Conservation (phyloP, 1,140 invertebrate genomes). For the Trigoniulus corallinus region DNA sequence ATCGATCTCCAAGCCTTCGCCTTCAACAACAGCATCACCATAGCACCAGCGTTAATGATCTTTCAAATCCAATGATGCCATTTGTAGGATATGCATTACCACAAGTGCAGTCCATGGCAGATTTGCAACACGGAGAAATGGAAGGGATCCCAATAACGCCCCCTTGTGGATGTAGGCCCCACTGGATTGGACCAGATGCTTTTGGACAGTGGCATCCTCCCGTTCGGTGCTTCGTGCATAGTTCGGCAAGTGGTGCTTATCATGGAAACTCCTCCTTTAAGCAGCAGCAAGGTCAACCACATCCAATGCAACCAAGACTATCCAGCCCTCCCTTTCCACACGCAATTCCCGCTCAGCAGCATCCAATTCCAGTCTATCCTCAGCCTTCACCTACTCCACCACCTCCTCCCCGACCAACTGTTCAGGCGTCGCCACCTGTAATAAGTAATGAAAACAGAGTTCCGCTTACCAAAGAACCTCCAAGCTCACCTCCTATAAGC, state of each 20-base stretch:
- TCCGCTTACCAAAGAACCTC: too few relatives aligned
- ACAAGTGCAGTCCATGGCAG: not conserved
- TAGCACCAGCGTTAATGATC: not conserved
- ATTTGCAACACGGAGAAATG: not conserved
- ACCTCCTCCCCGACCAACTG: too few relatives aligned
- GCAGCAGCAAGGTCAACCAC: not conserved
- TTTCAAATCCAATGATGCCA: not conserved
- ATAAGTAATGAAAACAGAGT: too few relatives aligned
- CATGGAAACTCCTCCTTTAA: not conserved
- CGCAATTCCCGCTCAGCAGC: too few relatives aligned
- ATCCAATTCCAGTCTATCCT: too few relatives aligned
- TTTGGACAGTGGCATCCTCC: not conserved
- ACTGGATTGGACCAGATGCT: not conserved
- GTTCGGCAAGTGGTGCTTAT: not conserved
- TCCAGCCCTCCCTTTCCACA: not conserved
- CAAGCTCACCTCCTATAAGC: too few relatives aligned
- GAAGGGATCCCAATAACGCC: too few relatives aligned
- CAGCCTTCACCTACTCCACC: too few relatives aligned
- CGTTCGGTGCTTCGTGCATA: not conserved
- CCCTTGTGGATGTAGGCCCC: not conserved
- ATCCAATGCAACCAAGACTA: not conserved
- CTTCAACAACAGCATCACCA: not conserved
- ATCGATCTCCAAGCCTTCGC: not conserved
- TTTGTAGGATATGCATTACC: not conserved
- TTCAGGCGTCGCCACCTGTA: too few relatives aligned